These are phyloP conservation scores for Philaethria dido DNA, from an alignment of 2,888 invertebrate genomes.

Conservation along the genomic window DNA sequence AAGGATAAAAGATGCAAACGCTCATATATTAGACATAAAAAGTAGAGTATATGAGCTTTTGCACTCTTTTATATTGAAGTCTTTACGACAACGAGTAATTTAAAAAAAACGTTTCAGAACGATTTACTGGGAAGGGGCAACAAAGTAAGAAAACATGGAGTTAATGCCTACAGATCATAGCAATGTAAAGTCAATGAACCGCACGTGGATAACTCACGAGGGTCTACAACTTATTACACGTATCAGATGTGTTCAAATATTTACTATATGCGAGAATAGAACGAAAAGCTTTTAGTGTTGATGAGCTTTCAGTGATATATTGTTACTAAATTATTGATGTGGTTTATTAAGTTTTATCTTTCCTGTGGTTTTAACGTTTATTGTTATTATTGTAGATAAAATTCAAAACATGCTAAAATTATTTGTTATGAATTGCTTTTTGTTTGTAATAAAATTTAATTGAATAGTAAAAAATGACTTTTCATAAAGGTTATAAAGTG, in stretches of 20 bases:
- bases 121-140: conserved; percentile 19
- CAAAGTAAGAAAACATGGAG: conserved; percentile 12
- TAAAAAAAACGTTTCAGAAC: conserved; percentile 7
- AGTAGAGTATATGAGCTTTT: conserved; percentile 14
- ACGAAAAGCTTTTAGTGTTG: conserved; percentile 18
- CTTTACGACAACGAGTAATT: conserved; percentile 24
- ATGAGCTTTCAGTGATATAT: conserved; percentile 15
- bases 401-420: too few relatives aligned
- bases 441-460: too few relatives aligned
- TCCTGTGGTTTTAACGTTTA: background rate
- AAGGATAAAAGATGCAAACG: conserved; percentile 23
- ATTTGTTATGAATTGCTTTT: too few relatives aligned
- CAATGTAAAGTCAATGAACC: conserved; percentile 8
- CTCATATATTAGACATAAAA: conserved; percentile 23
- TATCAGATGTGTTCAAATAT: conserved; percentile 12
- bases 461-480: too few relatives aligned
- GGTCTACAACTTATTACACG: conserved; percentile 1
- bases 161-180: conserved; percentile 5
- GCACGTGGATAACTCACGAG: conserved; percentile 3
- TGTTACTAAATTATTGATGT: conserved; percentile 3
- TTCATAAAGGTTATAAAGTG: background rate
- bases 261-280: conserved; percentile 4
- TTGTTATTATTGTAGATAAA: background rate
- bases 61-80: conserved; percentile 29
- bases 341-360: background rate